A percentile compares a stretch with the other conserved stretches of the same genome.
phyloP scores from a whole-genome alignment of 2,797 vertebrate genomes.

The Ispidina picta region DNA sequence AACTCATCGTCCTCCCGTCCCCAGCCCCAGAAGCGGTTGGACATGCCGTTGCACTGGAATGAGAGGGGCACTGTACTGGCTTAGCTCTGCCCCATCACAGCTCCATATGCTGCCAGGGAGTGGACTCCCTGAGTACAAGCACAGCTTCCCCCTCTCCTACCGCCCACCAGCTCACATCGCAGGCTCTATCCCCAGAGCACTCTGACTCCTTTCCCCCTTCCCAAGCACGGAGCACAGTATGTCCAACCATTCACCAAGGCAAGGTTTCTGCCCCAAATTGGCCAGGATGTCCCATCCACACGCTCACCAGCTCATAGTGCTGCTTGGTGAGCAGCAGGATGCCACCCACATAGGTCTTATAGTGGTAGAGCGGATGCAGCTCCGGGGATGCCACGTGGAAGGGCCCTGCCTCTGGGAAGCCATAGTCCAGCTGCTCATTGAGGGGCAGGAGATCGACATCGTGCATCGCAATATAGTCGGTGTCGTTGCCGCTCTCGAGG shows the following conservation, averaged over 20 bases:
- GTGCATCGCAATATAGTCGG: conserved; percentile 97
- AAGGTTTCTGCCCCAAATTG: neutral
- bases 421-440: conserved; percentile 91
- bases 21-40: conserved; percentile 99
- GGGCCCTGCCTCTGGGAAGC: conserved; percentile 90
- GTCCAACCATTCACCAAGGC: accelerated
- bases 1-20: conserved; percentile 97
- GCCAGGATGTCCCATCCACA: accelerated
- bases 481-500: conserved; percentile 92
- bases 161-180: neutral
- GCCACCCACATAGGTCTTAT: conserved; percentile 95
- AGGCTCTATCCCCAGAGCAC: neutral
- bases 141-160: neutral
- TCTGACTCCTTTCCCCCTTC: neutral
- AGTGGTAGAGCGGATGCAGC: conserved; percentile 96
- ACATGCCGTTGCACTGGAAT: conserved; percentile 96
- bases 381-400: conserved; percentile 96
- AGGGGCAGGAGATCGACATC: conserved; percentile 95
- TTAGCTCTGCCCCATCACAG: neutral
- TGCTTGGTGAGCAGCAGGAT: conserved; percentile 95
- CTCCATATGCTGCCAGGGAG: accelerated
- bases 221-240: neutral
- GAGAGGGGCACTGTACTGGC: neutral
- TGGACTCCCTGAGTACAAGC: neutral
- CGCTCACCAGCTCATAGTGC: conserved; percentile 90